These are phyloP conservation scores for Carpatolechia fugitivella DNA, from an alignment of 2,888 invertebrate genomes.

Conservation along the genomic window DNA sequence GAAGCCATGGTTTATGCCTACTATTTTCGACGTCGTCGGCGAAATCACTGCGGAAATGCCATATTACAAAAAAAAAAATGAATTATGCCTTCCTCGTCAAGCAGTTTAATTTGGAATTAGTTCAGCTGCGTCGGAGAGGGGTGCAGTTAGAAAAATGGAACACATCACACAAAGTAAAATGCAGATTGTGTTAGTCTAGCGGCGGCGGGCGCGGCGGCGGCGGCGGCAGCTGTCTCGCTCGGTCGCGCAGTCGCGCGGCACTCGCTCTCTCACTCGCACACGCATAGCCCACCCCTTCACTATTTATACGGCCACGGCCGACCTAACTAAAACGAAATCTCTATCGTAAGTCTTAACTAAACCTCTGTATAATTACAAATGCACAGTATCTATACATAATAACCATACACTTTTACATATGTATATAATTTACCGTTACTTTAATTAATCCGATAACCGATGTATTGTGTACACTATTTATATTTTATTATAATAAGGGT, in stretches of 20 bases:
- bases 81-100: too few species aligned
- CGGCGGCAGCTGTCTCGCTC: too few species aligned
- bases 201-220: not conserved
- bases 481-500: constrained; percentile 26
- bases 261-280: constrained; percentile 15
- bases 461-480: constrained; percentile 46
- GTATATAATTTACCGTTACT: constrained; percentile 50
- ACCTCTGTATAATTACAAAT: constrained; percentile 74
- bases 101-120: not conserved
- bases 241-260: not conserved
- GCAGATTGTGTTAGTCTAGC: not conserved
- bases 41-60: too few species aligned
- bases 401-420: constrained; percentile 72
- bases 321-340: constrained; percentile 63
- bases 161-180: constrained; percentile 21
- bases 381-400: constrained; percentile 68
- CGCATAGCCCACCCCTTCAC: constrained; percentile 11
- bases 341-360: constrained; percentile 66
- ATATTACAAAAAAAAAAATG: too few species aligned
- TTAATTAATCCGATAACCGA: constrained; percentile 40
- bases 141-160: constrained; percentile 13
- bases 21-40: not conserved
- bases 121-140: not conserved
- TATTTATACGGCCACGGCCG: constrained; percentile 25
- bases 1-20: not conserved